Base-by-base conservation (phyloP, 2,113 vertebrate species). In the Mormyrus iriodes region DNA sequence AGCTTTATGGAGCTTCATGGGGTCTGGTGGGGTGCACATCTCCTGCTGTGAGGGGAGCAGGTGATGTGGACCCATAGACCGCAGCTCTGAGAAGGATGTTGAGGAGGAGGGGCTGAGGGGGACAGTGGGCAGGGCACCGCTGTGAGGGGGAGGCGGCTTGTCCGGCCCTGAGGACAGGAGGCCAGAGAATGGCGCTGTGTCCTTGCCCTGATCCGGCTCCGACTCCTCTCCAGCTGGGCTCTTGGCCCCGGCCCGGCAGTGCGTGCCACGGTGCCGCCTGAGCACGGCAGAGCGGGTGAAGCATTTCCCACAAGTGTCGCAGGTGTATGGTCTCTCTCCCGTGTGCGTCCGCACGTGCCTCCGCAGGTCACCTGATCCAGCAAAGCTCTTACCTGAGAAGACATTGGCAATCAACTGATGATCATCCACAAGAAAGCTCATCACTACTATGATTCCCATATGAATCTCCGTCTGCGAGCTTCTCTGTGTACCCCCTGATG, bases 261-360 rank as follows among this genome's bases (percentile, higher is more conserved):
- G 97, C 94, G 96, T 96, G 90, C 91, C 96, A 88, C 92, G 94
- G 94, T 99, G 98, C 3, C 97, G 95, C 73, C 97, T 96, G 8
- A 99, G 93, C 85, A 99, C 97, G 0, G 98, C 98, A 0, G 97
- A 98, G 89, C 98, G 98, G 0, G 97, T 97, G 92, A 99, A 99
- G 91, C 97, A 96, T 91, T 98, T 99, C 90, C 93, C 95, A 2
- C 98, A 99, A 10, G 96, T 93, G 44, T 97, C 96, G 9, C 98
- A 99, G 0, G 94, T 91, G 82, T 99, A 99, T 0, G 98, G 98
- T 88, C 98, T 97, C 93, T 99, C 98, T 46, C 98, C 98, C 0
- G 98, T 99, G 90, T 99, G 98, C 0, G 97, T 97, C 44, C 98
- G 94, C 61, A 98, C 95, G 0, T 99, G 98, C 35, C 98, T 95